Evolutionary conservation across 2,113 vertebrate species (phyloP).

Genomic region (Epinephelus lanceolatus): DNA sequence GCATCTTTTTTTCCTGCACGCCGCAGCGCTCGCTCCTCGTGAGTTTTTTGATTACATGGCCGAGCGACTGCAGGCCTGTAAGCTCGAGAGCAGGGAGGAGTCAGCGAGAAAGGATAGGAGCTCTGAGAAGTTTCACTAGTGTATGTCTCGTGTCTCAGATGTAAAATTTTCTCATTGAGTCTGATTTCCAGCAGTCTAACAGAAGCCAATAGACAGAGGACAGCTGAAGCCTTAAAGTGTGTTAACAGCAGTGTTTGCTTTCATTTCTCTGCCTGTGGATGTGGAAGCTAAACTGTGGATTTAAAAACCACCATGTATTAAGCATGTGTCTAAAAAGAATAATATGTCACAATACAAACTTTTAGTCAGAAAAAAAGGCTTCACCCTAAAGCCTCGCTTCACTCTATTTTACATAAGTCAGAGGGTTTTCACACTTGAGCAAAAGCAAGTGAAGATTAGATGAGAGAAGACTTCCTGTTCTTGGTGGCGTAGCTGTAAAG

Average conservation of each 20-base stretch:
- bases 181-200: not conserved
- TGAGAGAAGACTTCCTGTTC: constrained; percentile 76
- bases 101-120: constrained; percentile 18
- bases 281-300: not conserved
- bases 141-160: constrained; percentile 11
- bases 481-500: constrained; percentile 73
- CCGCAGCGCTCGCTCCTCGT: not conserved
- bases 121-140: constrained; percentile 46
- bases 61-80: not conserved
- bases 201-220: not conserved
- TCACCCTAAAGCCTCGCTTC: not conserved
- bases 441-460: constrained; percentile 55
- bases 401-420: constrained; percentile 1
- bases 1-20: constrained; percentile 1
- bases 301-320: not conserved
- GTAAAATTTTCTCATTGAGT: not conserved
- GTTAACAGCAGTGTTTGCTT: not conserved
- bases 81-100: constrained; percentile 38
- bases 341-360: not conserved
- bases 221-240: not conserved
- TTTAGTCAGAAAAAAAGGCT: not conserved
- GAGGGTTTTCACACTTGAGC: constrained; percentile 50
- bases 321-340: not conserved
- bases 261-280: not conserved
- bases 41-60: constrained; percentile 6